phyloP scores from a whole-genome alignment of 2,113 vertebrate genomes.

The Coracopsis vasa region DNA sequence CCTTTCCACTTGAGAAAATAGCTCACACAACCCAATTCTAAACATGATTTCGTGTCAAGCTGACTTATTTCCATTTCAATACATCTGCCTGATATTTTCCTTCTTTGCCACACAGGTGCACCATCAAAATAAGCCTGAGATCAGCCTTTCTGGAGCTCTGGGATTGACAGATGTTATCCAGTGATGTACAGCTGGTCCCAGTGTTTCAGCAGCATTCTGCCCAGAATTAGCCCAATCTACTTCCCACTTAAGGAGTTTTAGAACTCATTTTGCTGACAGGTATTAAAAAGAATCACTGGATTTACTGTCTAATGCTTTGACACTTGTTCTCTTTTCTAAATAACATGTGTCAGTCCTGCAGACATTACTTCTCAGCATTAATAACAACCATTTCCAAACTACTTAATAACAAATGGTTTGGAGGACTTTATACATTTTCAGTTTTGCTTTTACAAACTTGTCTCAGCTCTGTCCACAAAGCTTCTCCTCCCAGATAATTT shows the following conservation, averaged over 20 bases:
- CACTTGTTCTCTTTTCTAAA: neutral
- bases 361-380: neutral
- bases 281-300: neutral
- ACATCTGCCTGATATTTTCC: neutral
- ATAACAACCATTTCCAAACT: neutral
- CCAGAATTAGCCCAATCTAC: neutral
- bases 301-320: neutral
- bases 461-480: neutral
- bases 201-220: neutral
- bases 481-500: neutral
- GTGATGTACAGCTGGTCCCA: accelerated
- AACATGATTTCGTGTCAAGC: neutral
- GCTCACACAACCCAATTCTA: neutral
- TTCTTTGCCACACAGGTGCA: neutral
- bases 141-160: accelerated
- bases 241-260: neutral
- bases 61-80: neutral
- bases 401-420: neutral
- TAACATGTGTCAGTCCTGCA: neutral
- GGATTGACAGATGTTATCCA: neutral
- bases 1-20: neutral
- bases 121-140: neutral
- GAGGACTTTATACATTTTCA: neutral
- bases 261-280: neutral
- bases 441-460: neutral